Conservation (phyloP, 2,113 vertebrate genomes). For the Montifringilla adamsi region DNA sequence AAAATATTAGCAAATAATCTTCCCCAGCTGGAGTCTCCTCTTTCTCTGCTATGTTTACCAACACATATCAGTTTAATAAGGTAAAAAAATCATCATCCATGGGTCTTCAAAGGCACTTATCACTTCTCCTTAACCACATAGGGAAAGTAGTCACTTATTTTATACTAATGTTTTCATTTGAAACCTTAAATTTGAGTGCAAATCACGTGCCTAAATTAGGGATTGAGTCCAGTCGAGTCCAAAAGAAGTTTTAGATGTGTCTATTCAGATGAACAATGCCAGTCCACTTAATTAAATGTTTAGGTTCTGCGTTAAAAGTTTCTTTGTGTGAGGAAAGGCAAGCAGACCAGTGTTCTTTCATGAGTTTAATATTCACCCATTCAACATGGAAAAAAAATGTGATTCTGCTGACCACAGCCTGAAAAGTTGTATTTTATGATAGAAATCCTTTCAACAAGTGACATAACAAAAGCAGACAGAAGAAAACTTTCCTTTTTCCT, state of each 20-base stretch:
- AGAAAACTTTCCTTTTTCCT: not conserved
- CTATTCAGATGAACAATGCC: not conserved
- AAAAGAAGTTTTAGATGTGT: not conserved
- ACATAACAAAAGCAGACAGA: not conserved
- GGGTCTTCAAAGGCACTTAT: not conserved
- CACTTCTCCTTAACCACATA: not conserved
- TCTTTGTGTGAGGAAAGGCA: not conserved
- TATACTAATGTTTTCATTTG: not conserved
- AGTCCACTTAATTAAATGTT: not conserved
- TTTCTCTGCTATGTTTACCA: not conserved
- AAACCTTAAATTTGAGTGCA: not conserved
- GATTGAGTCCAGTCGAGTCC: not conserved
- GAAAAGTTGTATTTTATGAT: not conserved
- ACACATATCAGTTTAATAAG: rapidly evolving
- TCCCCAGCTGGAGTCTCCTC: not conserved
- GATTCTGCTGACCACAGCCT: not conserved
- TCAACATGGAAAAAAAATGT: not conserved
- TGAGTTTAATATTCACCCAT: not conserved
- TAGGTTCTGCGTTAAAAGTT: not conserved
- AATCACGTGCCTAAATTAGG: not conserved
- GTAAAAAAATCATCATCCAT: not conserved
- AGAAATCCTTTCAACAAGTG: not conserved
- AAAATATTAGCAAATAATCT: not conserved
- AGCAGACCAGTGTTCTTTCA: not conserved
- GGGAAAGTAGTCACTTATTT: not conserved